These are phyloP conservation scores for Saturnia pavonia DNA, from an alignment of 2,888 invertebrate genomes.

Conservation along the genomic window DNA sequence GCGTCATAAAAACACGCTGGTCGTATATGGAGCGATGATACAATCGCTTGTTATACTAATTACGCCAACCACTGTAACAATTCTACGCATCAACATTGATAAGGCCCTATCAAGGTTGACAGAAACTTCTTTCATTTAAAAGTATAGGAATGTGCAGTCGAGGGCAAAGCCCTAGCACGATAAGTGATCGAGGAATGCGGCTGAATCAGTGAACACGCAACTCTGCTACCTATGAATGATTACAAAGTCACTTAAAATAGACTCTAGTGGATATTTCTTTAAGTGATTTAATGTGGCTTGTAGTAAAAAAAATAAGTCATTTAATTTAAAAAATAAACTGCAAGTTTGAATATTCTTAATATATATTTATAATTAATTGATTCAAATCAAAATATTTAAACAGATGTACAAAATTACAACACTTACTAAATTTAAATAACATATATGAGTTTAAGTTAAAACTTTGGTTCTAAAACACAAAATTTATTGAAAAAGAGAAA, in stretches of 20 bases:
- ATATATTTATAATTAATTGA: too few species aligned
- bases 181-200: conserved; percentile 9
- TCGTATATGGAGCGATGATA: conserved; percentile 30
- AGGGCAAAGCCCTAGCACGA: conserved; percentile 1
- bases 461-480: too few species aligned
- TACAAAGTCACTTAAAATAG: not conserved
- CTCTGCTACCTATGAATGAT: not conserved
- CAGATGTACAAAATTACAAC: too few species aligned
- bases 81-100: conserved; percentile 11
- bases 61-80: conserved; percentile 9
- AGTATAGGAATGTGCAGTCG: not conserved
- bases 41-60: conserved; percentile 25
- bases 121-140: not conserved
- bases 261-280: not conserved
- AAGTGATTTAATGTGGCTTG: not conserved
- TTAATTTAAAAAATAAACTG: not conserved
- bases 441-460: too few species aligned
- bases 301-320: not conserved
- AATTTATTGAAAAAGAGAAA: too few species aligned
- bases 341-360: too few species aligned
- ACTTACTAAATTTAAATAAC: too few species aligned
- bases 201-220: conserved; percentile 5
- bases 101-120: not conserved
- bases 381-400: too few species aligned
- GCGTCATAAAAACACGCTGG: conserved; percentile 18